phyloP scores from a whole-genome alignment of 2,113 vertebrate species.

The Helogale parvula region DNA sequence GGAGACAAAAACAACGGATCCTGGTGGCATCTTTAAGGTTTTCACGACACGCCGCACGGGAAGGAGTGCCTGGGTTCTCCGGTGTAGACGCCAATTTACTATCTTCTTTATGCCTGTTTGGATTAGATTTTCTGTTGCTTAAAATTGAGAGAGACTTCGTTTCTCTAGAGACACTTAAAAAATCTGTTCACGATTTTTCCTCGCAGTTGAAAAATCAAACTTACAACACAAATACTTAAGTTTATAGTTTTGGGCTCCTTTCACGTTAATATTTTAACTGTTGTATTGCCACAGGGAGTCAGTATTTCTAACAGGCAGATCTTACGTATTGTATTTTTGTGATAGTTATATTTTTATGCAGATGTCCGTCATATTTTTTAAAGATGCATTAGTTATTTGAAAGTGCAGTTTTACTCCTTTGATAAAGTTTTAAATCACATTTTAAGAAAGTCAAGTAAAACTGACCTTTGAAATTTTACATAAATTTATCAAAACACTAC shows the following conservation, averaged over 20 bases:
- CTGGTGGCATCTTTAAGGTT: background rate
- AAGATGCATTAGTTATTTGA: slow-evolving; percentile 23
- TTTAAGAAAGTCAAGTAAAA: slow-evolving; percentile 52
- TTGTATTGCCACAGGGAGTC: slow-evolving; percentile 61
- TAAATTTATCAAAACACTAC: slow-evolving; percentile 40
- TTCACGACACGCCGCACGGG: background rate
- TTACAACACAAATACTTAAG: slow-evolving; percentile 64
- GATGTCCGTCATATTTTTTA: background rate
- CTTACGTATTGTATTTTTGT: slow-evolving; percentile 9
- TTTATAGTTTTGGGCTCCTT: slow-evolving; percentile 71
- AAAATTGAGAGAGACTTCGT: background rate
- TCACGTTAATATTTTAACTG: slow-evolving; percentile 58
- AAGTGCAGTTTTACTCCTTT: background rate
- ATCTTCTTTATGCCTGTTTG: background rate
- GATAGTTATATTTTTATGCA: slow-evolving; percentile 2
- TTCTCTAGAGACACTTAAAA: background rate
- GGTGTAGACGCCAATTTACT: background rate
- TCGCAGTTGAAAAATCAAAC: slow-evolving; percentile 27
- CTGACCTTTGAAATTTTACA: slow-evolving; percentile 24
- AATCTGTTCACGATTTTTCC: slow-evolving; percentile 53
- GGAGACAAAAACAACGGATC: background rate
- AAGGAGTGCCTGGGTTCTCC: background rate
- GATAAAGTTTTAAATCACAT: slow-evolving; percentile 15
- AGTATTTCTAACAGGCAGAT: slow-evolving; percentile 57
- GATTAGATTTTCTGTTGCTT: slow-evolving; percentile 1